These are phyloP conservation scores for Carcina quercana DNA, from an alignment of 2,888 invertebrate species.

Conservation along the genomic window DNA sequence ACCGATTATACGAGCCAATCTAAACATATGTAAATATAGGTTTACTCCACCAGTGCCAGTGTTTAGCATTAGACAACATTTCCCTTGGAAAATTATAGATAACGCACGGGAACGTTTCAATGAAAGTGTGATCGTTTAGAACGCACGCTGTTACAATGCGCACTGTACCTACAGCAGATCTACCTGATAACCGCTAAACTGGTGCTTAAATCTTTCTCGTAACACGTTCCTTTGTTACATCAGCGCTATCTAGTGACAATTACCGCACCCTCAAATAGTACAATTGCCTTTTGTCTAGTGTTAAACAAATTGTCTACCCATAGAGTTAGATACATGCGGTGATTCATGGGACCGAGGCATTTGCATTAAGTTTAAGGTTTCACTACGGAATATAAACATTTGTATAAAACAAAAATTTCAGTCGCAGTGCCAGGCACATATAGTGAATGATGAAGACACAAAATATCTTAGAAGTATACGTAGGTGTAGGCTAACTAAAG, in stretches of 20 bases:
- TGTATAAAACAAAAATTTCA: no score
- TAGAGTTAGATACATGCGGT: constrained; percentile 31
- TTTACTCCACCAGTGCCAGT: no score
- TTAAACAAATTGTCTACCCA: no score
- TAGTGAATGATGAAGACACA: no score
- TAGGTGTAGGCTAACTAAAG: no score
- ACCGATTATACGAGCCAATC: background rate
- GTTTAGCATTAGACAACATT: constrained; percentile 22
- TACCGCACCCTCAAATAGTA: constrained; percentile 41
- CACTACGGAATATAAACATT: no score
- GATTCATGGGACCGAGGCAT: constrained; percentile 22
- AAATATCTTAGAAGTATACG: no score
- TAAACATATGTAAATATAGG: no score
- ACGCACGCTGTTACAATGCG: constrained; percentile 45
- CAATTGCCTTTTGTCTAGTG: constrained; percentile 58
- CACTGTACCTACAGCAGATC: constrained; percentile 42
- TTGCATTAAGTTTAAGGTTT: no score
- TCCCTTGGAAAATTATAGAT: constrained; percentile 39
- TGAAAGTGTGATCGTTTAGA: constrained; percentile 45
- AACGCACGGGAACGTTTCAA: constrained; percentile 33
- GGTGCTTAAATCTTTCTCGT: constrained; percentile 47
- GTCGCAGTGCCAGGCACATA: no score
- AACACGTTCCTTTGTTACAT: constrained; percentile 49
- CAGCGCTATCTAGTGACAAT: constrained; percentile 41
- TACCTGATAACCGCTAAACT: constrained; percentile 43